Evolutionary conservation across 2,888 invertebrate species (phyloP), one percentile per base, ranked within the genome.

Genomic region (Elmis aenea): DNA sequence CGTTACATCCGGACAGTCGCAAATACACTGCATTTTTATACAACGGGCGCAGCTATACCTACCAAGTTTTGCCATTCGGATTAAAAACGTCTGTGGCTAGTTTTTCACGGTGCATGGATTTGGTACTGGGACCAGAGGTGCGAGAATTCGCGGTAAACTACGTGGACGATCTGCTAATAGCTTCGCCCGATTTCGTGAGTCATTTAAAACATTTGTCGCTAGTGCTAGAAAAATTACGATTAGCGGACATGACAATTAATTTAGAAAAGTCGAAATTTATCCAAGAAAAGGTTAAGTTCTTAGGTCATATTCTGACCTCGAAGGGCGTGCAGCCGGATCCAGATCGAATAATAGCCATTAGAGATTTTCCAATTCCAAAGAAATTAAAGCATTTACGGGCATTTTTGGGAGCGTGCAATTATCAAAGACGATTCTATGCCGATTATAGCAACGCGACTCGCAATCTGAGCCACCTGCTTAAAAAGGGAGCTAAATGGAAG

Each of bases 331-430:
- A 8, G 1, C 42, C 48, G 1, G 50, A 54, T 8, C 42, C 47
- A 0, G 29, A 34, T 1, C 50, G 50, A 21, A 28, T 43, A 0
- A 5, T 20, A 1, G 42, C 40, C 1, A 51, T 52, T 5, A 24
- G 33, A 2, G 18, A 45, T 2, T 53, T 50, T 26, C 51, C 46
- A 2, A 15, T 10, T 2, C 51, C 52, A 0, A 33, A 21, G 9
- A 51, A 42, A 3, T 3, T 34, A 0, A 50, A 50, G 24, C 44
- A 50, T 22, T n/a, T 50, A 2, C 22, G 47, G 5, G 48, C 42
- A 6, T 52, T 53, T 27, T 14, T 51, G 2, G 50, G 50, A 1
- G 9, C 50, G 0, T 39, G 50, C 5, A 49, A 48, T 14, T 52
- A 33, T 11, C 48, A 48, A n/a, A 25, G 46, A 0, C 38, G 37